These are phyloP conservation scores for Helicorthomorpha holstii DNA, from an alignment of 1,140 invertebrate genomes.

Conservation along the genomic window DNA sequence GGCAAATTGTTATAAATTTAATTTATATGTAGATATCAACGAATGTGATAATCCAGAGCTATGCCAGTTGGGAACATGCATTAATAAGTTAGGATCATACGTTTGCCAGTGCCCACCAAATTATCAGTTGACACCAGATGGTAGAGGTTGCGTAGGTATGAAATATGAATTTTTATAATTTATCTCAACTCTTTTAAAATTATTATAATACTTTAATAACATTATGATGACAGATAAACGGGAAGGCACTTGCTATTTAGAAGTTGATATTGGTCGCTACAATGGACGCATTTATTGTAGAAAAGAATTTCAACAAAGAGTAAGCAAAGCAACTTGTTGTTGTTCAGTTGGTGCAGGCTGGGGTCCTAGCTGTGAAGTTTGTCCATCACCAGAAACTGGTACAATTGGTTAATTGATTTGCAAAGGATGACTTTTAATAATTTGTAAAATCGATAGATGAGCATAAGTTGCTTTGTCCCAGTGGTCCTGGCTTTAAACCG, in stretches of 20 bases:
- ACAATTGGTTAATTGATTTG: not conserved
- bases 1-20: too few species aligned
- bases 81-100: conserved; percentile 38
- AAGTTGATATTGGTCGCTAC: conserved; percentile 29
- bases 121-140: conserved; percentile 40
- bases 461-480: conserved; percentile 60
- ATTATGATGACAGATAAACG: conserved; percentile 44
- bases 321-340: conserved; percentile 66
- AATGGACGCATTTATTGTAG: conserved; percentile 29
- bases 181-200: not conserved
- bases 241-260: conserved; percentile 55
- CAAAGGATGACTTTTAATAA: not conserved
- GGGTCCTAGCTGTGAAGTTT: conserved; percentile 64
- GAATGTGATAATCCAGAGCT: conserved; percentile 40
- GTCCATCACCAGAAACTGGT: conserved; percentile 44
- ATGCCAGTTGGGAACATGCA: conserved; percentile 37
- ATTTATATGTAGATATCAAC: conserved; percentile 33
- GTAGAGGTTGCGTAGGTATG: conserved; percentile 50
- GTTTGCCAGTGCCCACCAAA: conserved; percentile 35
- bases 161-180: not conserved
- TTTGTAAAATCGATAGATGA: conserved; percentile 31
- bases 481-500: conserved; percentile 63
- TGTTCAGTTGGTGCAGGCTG: conserved; percentile 69
- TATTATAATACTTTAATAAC: not conserved
- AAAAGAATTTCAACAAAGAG: conserved; percentile 36